Base-by-base conservation (phyloP, 2,888 invertebrate genomes). In the Sesia apiformis region DNA sequence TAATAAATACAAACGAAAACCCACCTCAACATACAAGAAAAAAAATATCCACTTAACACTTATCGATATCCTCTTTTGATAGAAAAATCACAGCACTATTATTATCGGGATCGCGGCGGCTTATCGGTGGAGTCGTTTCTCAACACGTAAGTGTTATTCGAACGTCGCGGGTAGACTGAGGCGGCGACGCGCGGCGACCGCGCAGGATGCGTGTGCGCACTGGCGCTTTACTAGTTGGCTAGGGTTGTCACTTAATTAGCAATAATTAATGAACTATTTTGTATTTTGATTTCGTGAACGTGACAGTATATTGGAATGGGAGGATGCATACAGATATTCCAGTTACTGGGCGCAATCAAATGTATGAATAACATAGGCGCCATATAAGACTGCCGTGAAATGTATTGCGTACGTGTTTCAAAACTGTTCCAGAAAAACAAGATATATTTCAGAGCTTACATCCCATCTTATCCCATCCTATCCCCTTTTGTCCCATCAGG, bases 71-170 rank as follows among this genome's bases (percentile, higher is more conserved):
- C 74, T 74, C 71, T 70, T 64, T 67, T 57, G 56, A 55, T 61
- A 64, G 69, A 62, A 63, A 72, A 66, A 69, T 63, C 75, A 78
- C 77, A 72, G 68, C 80, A 81, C 81, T 70, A 66, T 69, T 71
- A 52, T 52, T 57, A 51, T 59, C 59, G 56, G 1, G 50, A 23
- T 74, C 76, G 74, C 72, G 61, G 61, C 65, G 70, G 59, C 72
- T 64, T 58, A 56, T 64, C 67, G 71, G 69, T 67, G 66, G 65
- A 68, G 70, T 69, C 67, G 66, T 64, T 65, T 64, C 60, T 60
- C 64, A 62, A 60, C 57, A 60, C 69, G 64, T 62, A 46, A 63
- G 52, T 53, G 41, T 65, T 52, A 52, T 57, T 54, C 69, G 65
- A 62, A 64, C 60, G 72, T 67, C 65, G 74, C 70, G 70, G 64